Percentiles rank a stretch among this genome's conserved stretches.
phyloP scores from a whole-genome alignment of 2,113 vertebrate species.

The Hydrolagus affinis region DNA sequence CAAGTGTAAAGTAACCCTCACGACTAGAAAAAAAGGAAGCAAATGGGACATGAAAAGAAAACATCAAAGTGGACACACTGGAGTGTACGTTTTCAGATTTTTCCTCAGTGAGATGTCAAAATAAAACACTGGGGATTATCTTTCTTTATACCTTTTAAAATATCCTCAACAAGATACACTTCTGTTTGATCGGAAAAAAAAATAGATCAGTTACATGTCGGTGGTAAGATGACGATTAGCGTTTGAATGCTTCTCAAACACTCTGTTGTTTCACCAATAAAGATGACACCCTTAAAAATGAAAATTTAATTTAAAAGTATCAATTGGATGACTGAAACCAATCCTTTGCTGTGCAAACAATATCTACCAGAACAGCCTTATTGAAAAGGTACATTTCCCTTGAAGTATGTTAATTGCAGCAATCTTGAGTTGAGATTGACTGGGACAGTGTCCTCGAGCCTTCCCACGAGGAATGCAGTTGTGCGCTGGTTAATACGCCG shows the following conservation, averaged over 20 bases:
- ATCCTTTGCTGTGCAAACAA: slow-evolving; percentile 28
- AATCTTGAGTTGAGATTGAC: slow-evolving; percentile 18
- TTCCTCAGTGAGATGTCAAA: slow-evolving; percentile 21
- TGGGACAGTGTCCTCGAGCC: not conserved
- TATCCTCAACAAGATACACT: slow-evolving; percentile 22
- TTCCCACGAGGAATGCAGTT: slow-evolving; percentile 21
- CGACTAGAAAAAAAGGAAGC: not conserved
- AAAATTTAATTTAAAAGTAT: slow-evolving; percentile 29
- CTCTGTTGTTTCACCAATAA: slow-evolving; percentile 17
- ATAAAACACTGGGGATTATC: slow-evolving; percentile 24
- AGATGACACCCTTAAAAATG: slow-evolving; percentile 30
- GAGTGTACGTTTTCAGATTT: slow-evolving; percentile 13
- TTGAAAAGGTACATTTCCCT: slow-evolving; percentile 27
- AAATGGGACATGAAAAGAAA: slow-evolving; percentile 16
- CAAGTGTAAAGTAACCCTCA: slow-evolving; percentile 8
- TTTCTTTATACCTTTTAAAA: slow-evolving; percentile 31
- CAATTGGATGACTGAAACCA: slow-evolving; percentile 15
- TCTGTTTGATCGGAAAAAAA: slow-evolving; percentile 6
- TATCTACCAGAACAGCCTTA: not conserved
- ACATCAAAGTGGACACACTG: slow-evolving; percentile 12
- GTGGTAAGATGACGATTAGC: slow-evolving; percentile 7
- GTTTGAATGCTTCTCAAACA: slow-evolving; percentile 18
- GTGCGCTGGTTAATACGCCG: too few species aligned
- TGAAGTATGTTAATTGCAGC: slow-evolving; percentile 20
- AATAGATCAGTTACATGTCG: slow-evolving; percentile 31